Evolutionary conservation across 2,888 invertebrate genomes (phyloP).

Genomic region (Strigamia crassipes): DNA sequence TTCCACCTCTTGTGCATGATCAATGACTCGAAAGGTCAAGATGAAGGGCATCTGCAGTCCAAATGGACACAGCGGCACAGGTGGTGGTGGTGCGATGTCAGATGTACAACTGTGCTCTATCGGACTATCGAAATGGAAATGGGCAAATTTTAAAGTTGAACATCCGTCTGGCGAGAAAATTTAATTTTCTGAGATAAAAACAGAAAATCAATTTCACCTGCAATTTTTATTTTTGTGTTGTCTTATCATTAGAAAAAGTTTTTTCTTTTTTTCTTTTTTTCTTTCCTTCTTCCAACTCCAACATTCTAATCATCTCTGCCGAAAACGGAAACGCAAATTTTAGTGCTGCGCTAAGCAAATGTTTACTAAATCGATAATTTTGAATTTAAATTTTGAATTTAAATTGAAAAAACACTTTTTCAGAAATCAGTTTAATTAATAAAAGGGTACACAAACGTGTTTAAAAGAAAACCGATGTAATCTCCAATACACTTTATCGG

Average conservation of each 20-base stretch:
- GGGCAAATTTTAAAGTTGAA: background rate
- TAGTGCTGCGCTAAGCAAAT: background rate
- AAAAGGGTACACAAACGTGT: too few relatives aligned
- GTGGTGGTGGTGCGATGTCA: background rate
- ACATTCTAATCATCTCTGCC: background rate
- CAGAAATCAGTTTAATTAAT: too few relatives aligned
- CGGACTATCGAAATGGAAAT: background rate
- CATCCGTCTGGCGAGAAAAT: background rate
- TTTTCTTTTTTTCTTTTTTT: too few relatives aligned
- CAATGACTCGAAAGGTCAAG: conserved; percentile 39
- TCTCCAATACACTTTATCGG: background rate
- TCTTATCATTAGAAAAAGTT: background rate
- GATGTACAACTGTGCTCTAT: background rate
- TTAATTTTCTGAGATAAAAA: background rate
- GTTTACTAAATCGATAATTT: conserved; percentile 19
- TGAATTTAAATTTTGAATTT: too few relatives aligned
- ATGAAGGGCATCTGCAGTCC: conserved; percentile 6
- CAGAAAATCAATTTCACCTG: background rate
- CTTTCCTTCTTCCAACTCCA: background rate
- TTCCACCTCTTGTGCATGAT: conserved; percentile 18
- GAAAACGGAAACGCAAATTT: conserved; percentile 23
- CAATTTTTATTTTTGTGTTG: background rate
- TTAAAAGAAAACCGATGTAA: background rate
- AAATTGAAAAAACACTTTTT: background rate
- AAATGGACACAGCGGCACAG: conserved; percentile 12